These are phyloP conservation scores for Athripsodes cinereus DNA, from an alignment of 2,888 invertebrate genomes.

Conservation along the genomic window DNA sequence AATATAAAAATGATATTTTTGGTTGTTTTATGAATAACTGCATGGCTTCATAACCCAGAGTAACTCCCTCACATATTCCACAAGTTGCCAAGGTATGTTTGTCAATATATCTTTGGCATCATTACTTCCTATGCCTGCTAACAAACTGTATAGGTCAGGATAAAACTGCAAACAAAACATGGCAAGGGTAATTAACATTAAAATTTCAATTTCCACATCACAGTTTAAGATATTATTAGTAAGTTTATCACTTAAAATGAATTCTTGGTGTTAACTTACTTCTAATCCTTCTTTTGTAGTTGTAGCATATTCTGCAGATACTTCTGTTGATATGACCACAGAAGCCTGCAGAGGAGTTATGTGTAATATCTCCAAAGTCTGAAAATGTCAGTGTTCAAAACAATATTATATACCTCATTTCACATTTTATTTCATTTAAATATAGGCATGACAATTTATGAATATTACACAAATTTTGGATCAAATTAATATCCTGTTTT, in stretches of 20 bases:
- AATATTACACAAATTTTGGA: no score
- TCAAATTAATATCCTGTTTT: no score
- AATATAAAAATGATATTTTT: no score
- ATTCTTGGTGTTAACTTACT: background rate
- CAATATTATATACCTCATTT: no score
- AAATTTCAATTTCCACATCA: no score
- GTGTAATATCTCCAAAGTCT: slow-evolving; percentile 41
- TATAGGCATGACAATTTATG: no score
- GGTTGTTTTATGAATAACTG: slow-evolving; percentile 51
- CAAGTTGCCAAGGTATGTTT: slow-evolving; percentile 51
- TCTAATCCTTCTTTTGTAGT: slow-evolving; percentile 35
- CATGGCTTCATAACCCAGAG: slow-evolving; percentile 55
- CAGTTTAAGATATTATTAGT: no score
- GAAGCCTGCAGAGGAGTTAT: slow-evolving; percentile 65
- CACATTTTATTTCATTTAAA: no score
- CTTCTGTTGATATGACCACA: slow-evolving; percentile 69
- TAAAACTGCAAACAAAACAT: slow-evolving; percentile 52
- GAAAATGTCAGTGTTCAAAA: slow-evolving; percentile 25
- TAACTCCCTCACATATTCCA: slow-evolving; percentile 55
- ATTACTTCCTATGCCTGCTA: slow-evolving; percentile 57
- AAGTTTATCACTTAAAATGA: background rate
- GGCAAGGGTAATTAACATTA: background rate
- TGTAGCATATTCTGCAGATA: slow-evolving; percentile 61
- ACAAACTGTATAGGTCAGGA: slow-evolving; percentile 67
- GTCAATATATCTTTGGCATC: slow-evolving; percentile 52